Evolutionary conservation across 1,140 invertebrate species (phyloP).

Genomic region (Psilanteris sp.): DNA sequence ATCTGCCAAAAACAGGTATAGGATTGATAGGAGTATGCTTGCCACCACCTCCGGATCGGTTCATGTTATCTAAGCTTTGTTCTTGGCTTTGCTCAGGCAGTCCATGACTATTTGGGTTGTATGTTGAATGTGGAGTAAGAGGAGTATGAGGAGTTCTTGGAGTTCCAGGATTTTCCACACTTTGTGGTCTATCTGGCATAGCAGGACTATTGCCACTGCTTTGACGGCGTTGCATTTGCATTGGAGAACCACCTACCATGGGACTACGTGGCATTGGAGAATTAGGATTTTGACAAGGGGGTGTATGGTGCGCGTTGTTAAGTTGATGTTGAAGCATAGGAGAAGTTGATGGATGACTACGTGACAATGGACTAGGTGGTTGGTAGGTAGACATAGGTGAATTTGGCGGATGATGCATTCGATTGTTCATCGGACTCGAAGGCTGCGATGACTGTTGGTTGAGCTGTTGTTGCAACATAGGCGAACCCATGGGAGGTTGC

Average conservation of each 20-base stretch:
- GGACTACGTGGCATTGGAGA: constrained; percentile 82
- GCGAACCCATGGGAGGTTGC: constrained; percentile 78
- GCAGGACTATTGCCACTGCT: constrained; percentile 81
- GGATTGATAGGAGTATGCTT: constrained; percentile 80
- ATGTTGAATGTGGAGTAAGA: constrained; percentile 65
- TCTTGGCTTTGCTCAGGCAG: constrained; percentile 62
- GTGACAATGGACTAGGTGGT: constrained; percentile 78
- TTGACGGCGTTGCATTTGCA: constrained; percentile 80
- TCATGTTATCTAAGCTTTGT: constrained; percentile 66
- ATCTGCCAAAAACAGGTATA: constrained; percentile 80
- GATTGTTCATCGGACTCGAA: constrained; percentile 75
- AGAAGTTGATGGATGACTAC: constrained; percentile 76
- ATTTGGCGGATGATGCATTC: constrained; percentile 74
- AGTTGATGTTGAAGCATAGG: constrained; percentile 77
- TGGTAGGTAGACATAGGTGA: constrained; percentile 79
- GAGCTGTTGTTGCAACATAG: constrained; percentile 79
- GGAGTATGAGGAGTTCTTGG: constrained; percentile 77
- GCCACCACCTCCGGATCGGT: constrained; percentile 77
- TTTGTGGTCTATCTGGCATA: constrained; percentile 81
- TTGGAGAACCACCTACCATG: constrained; percentile 80
- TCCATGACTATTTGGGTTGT: constrained; percentile 72
- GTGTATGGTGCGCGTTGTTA: constrained; percentile 72
- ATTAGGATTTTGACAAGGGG: constrained; percentile 74
- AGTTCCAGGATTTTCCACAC: constrained; percentile 82
- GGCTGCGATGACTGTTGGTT: constrained; percentile 78